A percentile compares a stretch with the other conserved stretches of the same genome.
These are phyloP conservation scores for Saimiri boliviensis DNA, from an alignment of 2,113 vertebrate species.

Conservation along the genomic window DNA sequence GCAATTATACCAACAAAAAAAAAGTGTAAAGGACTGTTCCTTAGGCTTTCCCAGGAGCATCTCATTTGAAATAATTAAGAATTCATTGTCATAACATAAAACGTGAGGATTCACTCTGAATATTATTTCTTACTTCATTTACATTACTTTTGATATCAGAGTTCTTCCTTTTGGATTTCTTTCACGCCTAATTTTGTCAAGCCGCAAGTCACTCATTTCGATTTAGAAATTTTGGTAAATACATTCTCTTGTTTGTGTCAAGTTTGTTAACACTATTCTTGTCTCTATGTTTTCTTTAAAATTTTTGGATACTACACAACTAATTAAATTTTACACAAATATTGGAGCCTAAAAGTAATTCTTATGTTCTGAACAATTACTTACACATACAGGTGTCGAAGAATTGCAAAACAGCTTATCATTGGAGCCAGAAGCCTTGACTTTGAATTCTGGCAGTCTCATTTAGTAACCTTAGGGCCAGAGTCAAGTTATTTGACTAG, in stretches of 20 bases:
- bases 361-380: background rate
- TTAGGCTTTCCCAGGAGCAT: background rate
- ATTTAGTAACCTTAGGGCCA: background rate
- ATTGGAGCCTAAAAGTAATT: background rate
- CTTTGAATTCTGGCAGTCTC: background rate
- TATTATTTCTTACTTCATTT: background rate
- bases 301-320: background rate
- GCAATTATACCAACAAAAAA: background rate
- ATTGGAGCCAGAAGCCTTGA: background rate
- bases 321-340: background rate
- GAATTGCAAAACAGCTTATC: background rate
- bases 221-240: background rate
- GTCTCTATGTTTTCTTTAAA: background rate
- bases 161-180: background rate
- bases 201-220: background rate
- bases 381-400: background rate
- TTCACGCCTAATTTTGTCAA: background rate
- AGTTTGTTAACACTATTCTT: background rate
- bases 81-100: background rate
- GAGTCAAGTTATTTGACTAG: background rate
- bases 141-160: background rate
- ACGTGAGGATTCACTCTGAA: background rate
- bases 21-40: background rate
- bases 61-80: constrained; percentile 29
- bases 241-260: background rate